Evolutionary conservation across 2,797 vertebrate species (phyloP), one percentile per base, ranked within the genome.

Genomic region (Octomys mimax): DNA sequence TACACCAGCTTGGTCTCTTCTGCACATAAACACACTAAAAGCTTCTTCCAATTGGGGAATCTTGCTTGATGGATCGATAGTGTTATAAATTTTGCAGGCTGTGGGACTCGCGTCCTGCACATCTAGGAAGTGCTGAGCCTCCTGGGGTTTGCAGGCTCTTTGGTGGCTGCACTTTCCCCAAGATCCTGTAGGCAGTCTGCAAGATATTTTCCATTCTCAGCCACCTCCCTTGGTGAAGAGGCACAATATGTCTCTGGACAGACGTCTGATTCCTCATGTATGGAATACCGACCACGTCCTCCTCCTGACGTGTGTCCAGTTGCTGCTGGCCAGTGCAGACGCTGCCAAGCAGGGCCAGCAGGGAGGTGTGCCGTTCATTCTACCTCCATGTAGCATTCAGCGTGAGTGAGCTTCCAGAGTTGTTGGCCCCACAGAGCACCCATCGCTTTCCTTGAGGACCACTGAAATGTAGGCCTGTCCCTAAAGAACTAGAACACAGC

Each of bases 31-130:
- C 10, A 36, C 26, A 42, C 87, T 36, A 11, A 85, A 92, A 70
- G 16, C 89, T 87, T 70, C 68, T 96, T 96, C 79, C 46, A 13
- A 3, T 4, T 52, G 79, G 71, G 82, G 68, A 91, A 68, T 88
- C 14, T 0, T 2, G 22, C 46, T 59, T 46, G 19, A n/a, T 18
- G 62, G 21, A 85, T 62, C 54, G 81, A 89, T n/a, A 26, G 61
- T 19, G 54, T 54, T 59, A 61, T 93, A 73, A 81, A 91, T 88
- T 90, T 92, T 94, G 62, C 13, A 0, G 22, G 33, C 57, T 66
- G 13, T 57, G 57, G 5, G 0, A 13, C 42, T 75, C 57, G 33
- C 9, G 5, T 81, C 26, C 42, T 11, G 11, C 12, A 33, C 64
- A 70, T 73, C 3, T 52, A 16, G 21, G 62, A 52, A 71, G 71